Evolutionary conservation across 2,113 vertebrate genomes (phyloP).

Genomic region (Eidolon helvum): DNA sequence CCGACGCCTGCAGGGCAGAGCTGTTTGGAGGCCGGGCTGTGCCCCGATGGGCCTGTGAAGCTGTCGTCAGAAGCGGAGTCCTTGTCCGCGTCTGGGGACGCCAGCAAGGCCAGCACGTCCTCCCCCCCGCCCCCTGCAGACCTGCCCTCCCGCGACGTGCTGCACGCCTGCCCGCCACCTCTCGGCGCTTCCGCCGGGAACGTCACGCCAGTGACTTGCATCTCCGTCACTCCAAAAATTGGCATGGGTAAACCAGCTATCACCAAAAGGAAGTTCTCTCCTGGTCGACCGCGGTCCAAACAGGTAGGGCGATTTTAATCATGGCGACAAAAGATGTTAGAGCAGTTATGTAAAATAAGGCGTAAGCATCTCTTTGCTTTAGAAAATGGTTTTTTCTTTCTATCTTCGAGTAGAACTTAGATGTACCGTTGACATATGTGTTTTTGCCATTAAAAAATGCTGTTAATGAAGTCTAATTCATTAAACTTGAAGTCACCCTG

Average conservation of each 20-base stretch:
- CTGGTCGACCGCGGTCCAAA: constrained; percentile 92
- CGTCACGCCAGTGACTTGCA: constrained; percentile 84
- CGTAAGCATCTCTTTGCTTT: not conserved
- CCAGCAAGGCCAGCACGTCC: constrained; percentile 84
- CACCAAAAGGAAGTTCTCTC: constrained; percentile 98
- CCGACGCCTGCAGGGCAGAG: constrained; percentile 81
- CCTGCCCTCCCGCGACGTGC: constrained; percentile 82
- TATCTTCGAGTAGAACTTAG: not conserved
- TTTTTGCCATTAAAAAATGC: not conserved
- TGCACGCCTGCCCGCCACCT: constrained; percentile 77
- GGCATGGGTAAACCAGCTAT: constrained; percentile 99
- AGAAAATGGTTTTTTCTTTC: not conserved
- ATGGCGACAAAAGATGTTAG: not conserved
- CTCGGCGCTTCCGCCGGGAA: constrained; percentile 81
- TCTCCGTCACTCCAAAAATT: constrained; percentile 94
- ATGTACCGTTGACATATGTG: not conserved
- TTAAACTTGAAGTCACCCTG: not conserved
- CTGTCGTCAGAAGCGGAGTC: constrained; percentile 75
- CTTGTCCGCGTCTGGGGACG: constrained; percentile 75
- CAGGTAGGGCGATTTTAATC: constrained; percentile 86
- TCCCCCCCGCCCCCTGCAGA: constrained; percentile 84
- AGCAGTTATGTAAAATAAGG: not conserved
- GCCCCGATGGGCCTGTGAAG: constrained; percentile 80
- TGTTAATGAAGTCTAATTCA: not conserved
- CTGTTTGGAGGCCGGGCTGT: constrained; percentile 81